Conservation (phyloP, 2,113 vertebrate genomes). For the Periophthalmus modestus region DNA sequence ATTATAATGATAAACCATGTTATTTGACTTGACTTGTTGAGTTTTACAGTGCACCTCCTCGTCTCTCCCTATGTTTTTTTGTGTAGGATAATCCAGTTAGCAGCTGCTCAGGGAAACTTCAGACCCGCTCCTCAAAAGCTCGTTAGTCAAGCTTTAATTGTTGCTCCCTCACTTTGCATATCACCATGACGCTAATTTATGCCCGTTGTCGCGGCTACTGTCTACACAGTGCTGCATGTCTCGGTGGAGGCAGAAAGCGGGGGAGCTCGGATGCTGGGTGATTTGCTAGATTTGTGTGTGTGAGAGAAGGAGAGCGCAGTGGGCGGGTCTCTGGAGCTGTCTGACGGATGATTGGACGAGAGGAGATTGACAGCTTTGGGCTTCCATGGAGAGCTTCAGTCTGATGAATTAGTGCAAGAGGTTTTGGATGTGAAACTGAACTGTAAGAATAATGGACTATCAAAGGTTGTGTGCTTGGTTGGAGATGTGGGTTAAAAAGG, state of each 20-base stretch:
- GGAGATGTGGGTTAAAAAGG: neutral
- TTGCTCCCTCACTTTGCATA: conserved; percentile 78
- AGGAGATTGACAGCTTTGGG: conserved; percentile 49
- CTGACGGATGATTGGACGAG: conserved; percentile 66
- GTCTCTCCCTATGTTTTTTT: conserved; percentile 28
- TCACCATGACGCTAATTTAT: conserved; percentile 78
- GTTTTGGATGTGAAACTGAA: neutral
- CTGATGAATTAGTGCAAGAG: neutral
- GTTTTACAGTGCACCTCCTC: conserved; percentile 2
- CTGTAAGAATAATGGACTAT: neutral
- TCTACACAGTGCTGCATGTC: conserved; percentile 61
- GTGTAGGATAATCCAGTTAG: conserved; percentile 77
- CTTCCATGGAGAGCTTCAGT: conserved; percentile 39
- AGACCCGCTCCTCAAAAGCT: conserved; percentile 77
- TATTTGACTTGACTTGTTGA: neutral
- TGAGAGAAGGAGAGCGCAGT: conserved; percentile 36
- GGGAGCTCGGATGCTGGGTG: conserved; percentile 42
- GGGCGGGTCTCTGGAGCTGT: conserved; percentile 54
- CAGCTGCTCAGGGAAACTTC: conserved; percentile 78
- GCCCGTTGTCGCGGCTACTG: conserved; percentile 69
- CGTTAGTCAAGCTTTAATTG: conserved; percentile 83
- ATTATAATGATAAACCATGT: neutral
- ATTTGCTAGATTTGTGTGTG: conserved; percentile 44
- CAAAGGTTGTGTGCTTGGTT: neutral
- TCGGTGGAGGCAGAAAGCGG: conserved; percentile 66